Base-by-base conservation (phyloP, 2,113 vertebrate species). In the Heptranchias perlo region DNA sequence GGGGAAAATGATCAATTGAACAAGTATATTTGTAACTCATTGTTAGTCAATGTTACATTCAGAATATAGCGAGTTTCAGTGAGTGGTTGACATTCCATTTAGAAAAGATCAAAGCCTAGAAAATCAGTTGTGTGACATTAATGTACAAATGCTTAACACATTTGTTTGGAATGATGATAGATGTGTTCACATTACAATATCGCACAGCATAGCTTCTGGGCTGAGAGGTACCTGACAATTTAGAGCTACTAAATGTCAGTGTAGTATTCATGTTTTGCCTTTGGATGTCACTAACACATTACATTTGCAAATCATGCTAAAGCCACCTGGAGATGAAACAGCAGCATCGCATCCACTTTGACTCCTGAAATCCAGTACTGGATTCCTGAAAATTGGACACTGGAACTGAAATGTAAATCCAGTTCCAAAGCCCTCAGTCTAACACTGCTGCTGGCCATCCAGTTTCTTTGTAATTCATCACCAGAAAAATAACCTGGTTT, bases 211-310 rank as follows among this genome's bases (percentile, higher is more conserved):
- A 21, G 64, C 44, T 21, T 18, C 35, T 93, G 89, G 39, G 78
- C n/a, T 93, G 31, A 39, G 35, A 54, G 35, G 11, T 82, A 11
- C 31, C 28, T 6, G 52, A 91, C 31, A 58, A 91, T 39, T 39
- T 21, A 10, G 11, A 31, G 16, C 54, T 18, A n/a, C 10, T n/a
- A 91, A 52, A 87, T 87, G 7, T 52, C 54, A 92, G 52, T 92
- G 87, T 31, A 93, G n/a, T 93, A 54, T 62, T 93, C 89, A 93
- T 64, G 16, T 62, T 62, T 62, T 93, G 89, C 89, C 89, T 64
- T 62, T 93, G n/a, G 89, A 62, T 93, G 89, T 39, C 89, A 93
- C 35, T 93, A 62, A 16, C 35, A n/a, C 89, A 62, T 92, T 92
- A 62, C 16, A 92, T 62, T 39, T 93, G 21, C 14, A 93, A 78